phyloP scores from a whole-genome alignment of 2,888 invertebrate genomes.

The Gibbula magus region DNA sequence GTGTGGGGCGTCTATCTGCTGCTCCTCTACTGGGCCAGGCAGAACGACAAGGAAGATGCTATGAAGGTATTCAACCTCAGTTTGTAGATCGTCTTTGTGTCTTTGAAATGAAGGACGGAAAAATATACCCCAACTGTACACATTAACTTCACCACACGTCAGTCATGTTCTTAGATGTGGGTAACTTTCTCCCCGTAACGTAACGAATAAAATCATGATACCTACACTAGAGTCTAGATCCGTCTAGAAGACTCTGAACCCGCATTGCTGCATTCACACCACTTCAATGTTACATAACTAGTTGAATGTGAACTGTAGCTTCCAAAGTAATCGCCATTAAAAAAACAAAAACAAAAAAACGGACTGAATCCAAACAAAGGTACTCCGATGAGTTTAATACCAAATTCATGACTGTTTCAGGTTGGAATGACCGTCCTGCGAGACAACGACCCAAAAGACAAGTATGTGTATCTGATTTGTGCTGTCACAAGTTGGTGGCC shows the following conservation, averaged over 20 bases:
- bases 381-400: background rate
- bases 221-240: too few species aligned
- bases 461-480: conserved; percentile 60
- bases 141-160: too few species aligned
- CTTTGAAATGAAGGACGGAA: too few species aligned
- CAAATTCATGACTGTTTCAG: conserved; percentile 35
- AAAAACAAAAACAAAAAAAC: background rate
- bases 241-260: too few species aligned
- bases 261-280: too few species aligned
- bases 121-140: too few species aligned
- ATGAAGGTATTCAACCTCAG: conserved; percentile 39
- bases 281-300: background rate
- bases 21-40: conserved; percentile 55
- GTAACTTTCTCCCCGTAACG: too few species aligned
- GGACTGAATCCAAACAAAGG: background rate
- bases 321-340: background rate
- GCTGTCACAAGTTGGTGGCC: conserved; percentile 65
- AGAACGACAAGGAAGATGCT: conserved; percentile 51
- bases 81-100: too few species aligned
- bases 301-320: background rate
- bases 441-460: conserved; percentile 50
- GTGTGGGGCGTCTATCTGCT: conserved; percentile 61
- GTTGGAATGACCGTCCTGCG: conserved; percentile 52
- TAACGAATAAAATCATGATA: too few species aligned
- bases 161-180: too few species aligned